Evolutionary conservation across 1,140 invertebrate genomes (phyloP).

Genomic region (Pissodes strobi): DNA sequence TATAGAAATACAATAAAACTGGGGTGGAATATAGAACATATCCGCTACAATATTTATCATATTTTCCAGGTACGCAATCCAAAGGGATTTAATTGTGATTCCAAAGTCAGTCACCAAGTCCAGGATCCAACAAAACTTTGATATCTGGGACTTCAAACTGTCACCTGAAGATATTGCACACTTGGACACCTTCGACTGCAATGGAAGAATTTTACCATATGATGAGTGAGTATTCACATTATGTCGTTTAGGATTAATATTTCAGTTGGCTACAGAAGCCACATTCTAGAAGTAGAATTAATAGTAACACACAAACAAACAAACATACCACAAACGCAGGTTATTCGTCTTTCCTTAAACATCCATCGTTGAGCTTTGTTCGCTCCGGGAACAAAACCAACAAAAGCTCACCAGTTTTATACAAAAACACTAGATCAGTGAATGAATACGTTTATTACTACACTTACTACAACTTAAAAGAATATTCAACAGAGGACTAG

Average conservation of each 20-base stretch:
- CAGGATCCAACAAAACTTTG: constrained; percentile 42
- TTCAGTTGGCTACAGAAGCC: background rate
- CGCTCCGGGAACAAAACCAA: too few relatives aligned
- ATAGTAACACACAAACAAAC: background rate
- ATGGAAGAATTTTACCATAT: constrained; percentile 46
- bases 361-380: too few relatives aligned
- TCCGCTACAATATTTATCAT: too few relatives aligned
- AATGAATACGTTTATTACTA: too few relatives aligned
- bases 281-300: background rate
- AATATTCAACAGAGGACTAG: too few relatives aligned
- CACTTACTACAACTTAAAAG: too few relatives aligned
- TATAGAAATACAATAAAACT: too few relatives aligned
- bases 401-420: too few relatives aligned
- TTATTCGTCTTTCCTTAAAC: too few relatives aligned
- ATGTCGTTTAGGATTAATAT: background rate
- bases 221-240: constrained; percentile 46
- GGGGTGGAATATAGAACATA: too few relatives aligned
- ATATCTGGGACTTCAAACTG: constrained; percentile 46
- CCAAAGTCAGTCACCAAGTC: constrained; percentile 46
- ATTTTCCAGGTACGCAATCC: constrained; percentile 32
- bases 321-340: background rate
- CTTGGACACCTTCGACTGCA: constrained; percentile 45
- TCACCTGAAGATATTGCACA: constrained; percentile 38
- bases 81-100: constrained; percentile 42
- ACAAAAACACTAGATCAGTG: too few relatives aligned